Evolutionary conservation across 1,140 invertebrate species (phyloP), one percentile per base, ranked within the genome.

Genomic region (Heliothis subflexa): DNA sequence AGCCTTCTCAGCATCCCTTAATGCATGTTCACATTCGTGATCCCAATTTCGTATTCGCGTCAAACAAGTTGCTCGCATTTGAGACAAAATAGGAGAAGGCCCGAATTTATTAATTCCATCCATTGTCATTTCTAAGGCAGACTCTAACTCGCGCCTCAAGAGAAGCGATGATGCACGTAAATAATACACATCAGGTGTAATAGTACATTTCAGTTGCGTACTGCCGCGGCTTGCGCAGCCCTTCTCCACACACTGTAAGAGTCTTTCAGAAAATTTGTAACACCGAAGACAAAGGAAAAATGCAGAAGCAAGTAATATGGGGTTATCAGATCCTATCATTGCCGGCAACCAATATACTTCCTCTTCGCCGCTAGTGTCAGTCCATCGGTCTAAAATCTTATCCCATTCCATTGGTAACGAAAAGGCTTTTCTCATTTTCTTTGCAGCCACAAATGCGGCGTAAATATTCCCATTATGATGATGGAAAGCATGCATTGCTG

Each of bases 261-360:
- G 72, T 78, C 62, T 83, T 76, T 92, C 91, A 59, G 82, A 83
- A 77, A 94, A 90, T 55, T 80, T 84, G 79, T 85, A 93, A 78
- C 91, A 93, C 49, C 90, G 83, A 52, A 94, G 82, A 74, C 92
- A 94, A 64, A 94, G 88, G 81, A 94, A 94, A 64, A 94, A 92
- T 14, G 93, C 91, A 50, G 91, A 85, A 16, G 91, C 87, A 21
- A 93, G 83, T 49, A 94, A 77, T 2, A 94, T 75, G 14, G 93
- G 92, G 81, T 93, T 90, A 72, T 85, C 52, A 13, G 57, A 72
- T 52, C 80, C 71, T 55, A 94, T 70, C 2, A 81, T 66, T 18
- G 66, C 59, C 4, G 92, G 91, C 40, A 89, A 81, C 92, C 91
- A 94, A 82, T 89, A 92, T 10, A 83, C 66, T 86, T 94, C 92